phyloP scores from a whole-genome alignment of 2,113 vertebrate genomes.

The Zosterops lateralis region DNA sequence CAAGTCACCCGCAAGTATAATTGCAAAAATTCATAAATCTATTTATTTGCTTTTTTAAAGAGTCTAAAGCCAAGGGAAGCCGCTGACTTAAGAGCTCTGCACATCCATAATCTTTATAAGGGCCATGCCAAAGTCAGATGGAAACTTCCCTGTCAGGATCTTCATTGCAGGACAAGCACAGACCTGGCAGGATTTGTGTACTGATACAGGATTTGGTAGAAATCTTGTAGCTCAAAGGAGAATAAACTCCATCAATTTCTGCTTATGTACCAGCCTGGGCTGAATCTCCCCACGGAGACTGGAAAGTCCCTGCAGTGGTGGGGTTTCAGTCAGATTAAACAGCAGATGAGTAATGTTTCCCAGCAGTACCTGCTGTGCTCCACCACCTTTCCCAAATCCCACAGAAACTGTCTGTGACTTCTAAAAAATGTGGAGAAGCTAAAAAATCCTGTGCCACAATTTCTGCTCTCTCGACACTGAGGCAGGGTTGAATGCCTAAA shows the following conservation, averaged over 20 bases:
- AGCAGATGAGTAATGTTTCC: not conserved
- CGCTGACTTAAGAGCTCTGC: not conserved
- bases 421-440: not conserved
- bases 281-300: not conserved
- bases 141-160: not conserved
- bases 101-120: not conserved
- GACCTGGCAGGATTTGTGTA: slow-evolving; percentile 14
- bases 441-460: not conserved
- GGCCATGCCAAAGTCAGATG: not conserved
- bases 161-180: slow-evolving; percentile 26
- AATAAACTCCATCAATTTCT: not conserved
- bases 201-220: not conserved
- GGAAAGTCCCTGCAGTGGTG: not conserved
- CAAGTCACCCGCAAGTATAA: not conserved
- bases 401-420: not conserved
- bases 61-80: not conserved
- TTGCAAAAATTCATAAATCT: not conserved
- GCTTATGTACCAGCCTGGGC: not conserved
- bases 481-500: not conserved
- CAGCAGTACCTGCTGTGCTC: not conserved
- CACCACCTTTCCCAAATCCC: not conserved
- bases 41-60: not conserved
- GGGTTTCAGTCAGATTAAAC: not conserved
- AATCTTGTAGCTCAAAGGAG: not conserved
- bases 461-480: not conserved